These are phyloP conservation scores for Chesias legatella DNA, from an alignment of 2,888 invertebrate genomes.

Conservation along the genomic window DNA sequence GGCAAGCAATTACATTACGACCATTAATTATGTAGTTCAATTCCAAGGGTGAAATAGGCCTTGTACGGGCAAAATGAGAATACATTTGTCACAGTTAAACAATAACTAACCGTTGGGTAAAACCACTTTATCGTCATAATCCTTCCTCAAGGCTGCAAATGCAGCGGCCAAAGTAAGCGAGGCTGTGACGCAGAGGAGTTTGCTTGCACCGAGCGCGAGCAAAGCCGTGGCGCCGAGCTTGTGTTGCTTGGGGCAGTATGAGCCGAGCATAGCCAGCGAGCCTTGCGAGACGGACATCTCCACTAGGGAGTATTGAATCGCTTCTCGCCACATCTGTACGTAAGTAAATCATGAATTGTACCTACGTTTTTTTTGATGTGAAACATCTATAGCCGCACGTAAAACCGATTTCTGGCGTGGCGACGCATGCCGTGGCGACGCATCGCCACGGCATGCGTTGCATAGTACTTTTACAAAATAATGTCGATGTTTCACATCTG, in stretches of 20 bases:
- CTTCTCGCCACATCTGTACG: constrained; percentile 66
- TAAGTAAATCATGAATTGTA: constrained; percentile 6
- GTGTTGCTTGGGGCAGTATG: constrained; percentile 56
- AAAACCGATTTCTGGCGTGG: no score
- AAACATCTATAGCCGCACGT: no score
- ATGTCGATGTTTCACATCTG: no score
- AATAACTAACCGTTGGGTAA: constrained; percentile 47
- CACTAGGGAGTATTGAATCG: constrained; percentile 61
- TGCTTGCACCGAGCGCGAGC: constrained; percentile 51
- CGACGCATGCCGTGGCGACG: no score
- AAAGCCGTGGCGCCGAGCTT: constrained; percentile 49
- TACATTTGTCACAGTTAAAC: no score
- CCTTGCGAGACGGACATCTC: constrained; percentile 65
- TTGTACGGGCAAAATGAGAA: no score
- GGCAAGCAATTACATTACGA: no score
- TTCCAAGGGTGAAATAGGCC: no score
- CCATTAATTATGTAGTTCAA: no score
- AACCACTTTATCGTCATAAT: constrained; percentile 55
- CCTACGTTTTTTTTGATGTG: no score
- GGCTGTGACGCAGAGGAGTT: constrained; percentile 45
- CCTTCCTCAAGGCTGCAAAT: constrained; percentile 54
- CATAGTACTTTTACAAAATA: no score
- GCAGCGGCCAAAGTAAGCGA: constrained; percentile 56
- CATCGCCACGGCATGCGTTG: no score
- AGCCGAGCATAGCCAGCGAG: constrained; percentile 62